These are phyloP conservation scores for Drosophila lini DNA, from an alignment of 1,140 invertebrate genomes.

Conservation along the genomic window DNA sequence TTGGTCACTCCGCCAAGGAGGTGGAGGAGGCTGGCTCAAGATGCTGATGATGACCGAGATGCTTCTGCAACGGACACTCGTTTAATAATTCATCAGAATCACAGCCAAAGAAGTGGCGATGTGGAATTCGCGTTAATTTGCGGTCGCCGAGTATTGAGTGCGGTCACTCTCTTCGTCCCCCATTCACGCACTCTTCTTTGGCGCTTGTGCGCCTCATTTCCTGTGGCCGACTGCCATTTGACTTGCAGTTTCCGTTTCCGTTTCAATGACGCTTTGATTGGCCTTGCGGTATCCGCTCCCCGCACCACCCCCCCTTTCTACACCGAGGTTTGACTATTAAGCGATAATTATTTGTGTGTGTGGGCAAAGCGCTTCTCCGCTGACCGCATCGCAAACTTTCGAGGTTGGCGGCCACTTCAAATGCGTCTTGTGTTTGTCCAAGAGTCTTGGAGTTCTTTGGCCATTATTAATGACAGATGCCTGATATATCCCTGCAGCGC, in stretches of 20 bases:
- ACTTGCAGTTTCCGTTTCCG: constrained; percentile 81
- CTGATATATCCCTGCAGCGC: not conserved
- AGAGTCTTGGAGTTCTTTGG: constrained; percentile 11
- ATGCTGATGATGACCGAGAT: constrained; percentile 14
- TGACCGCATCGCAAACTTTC: constrained; percentile 61
- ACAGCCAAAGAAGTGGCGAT: constrained; percentile 3
- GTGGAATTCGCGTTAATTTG: constrained; percentile 68
- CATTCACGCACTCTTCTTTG: constrained; percentile 13
- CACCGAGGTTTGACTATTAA: constrained; percentile 42
- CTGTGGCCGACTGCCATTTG: constrained; percentile 76
- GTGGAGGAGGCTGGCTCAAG: constrained; percentile 10
- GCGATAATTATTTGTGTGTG: constrained; percentile 69
- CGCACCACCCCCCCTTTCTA: not conserved
- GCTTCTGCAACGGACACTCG: constrained; percentile 40
- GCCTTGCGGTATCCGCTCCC: constrained; percentile 69
- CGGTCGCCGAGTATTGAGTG: constrained; percentile 45
- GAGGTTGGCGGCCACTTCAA: constrained; percentile 31
- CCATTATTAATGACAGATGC: constrained; percentile 18
- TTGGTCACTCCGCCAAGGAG: constrained; percentile 39
- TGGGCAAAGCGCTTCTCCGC: constrained; percentile 29
- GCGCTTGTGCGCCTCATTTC: constrained; percentile 75
- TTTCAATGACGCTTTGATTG: constrained; percentile 81
- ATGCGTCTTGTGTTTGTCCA: constrained; percentile 18
- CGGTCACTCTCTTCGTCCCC: constrained; percentile 20
- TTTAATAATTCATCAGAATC: constrained; percentile 75